Percentiles rank a stretch among this genome's conserved stretches.
These are phyloP conservation scores for Luperina testacea DNA, from an alignment of 2,888 invertebrate species.

Conservation along the genomic window DNA sequence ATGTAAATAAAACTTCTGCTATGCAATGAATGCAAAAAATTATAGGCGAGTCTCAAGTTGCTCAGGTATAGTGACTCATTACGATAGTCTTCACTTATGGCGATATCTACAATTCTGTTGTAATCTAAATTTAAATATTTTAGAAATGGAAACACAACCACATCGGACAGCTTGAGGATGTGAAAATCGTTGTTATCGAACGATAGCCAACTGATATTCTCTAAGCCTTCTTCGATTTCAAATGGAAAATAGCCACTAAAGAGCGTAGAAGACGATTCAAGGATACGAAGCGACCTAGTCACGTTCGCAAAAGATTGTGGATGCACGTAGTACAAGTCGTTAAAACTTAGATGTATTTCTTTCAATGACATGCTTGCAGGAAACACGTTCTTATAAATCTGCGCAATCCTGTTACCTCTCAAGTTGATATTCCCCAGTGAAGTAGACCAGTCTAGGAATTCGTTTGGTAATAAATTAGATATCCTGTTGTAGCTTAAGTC, in stretches of 20 bases:
- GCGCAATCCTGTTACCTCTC: slow-evolving; percentile 95
- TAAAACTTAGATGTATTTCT: slow-evolving; percentile 97
- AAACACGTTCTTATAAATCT: slow-evolving; percentile 93
- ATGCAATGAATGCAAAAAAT: slow-evolving; percentile 92
- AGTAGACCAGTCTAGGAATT: slow-evolving; percentile 94
- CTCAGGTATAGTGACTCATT: slow-evolving; percentile 93
- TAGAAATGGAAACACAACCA: slow-evolving; percentile 92
- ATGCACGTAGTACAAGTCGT: slow-evolving; percentile 95
- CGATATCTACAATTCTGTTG: slow-evolving; percentile 94
- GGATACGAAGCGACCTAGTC: slow-evolving; percentile 93
- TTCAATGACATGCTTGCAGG: slow-evolving; percentile 93
- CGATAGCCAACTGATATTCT: slow-evolving; percentile 94
- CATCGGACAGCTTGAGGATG: slow-evolving; percentile 92
- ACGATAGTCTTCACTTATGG: slow-evolving; percentile 92
- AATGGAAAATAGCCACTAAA: slow-evolving; percentile 94
- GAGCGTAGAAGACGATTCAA: slow-evolving; percentile 96
- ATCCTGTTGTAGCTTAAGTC: slow-evolving; percentile 97
- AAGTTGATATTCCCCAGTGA: slow-evolving; percentile 95
- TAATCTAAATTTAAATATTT: slow-evolving; percentile 96
- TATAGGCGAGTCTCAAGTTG: slow-evolving; percentile 95
- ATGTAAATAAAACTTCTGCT: slow-evolving; percentile 93
- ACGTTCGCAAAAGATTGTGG: slow-evolving; percentile 94
- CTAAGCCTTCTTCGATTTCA: slow-evolving; percentile 93
- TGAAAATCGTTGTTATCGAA: slow-evolving; percentile 97
- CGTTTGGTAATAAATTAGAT: slow-evolving; percentile 93